phyloP scores from a whole-genome alignment of 2,888 invertebrate genomes.

The Eupsilia transversa region DNA sequence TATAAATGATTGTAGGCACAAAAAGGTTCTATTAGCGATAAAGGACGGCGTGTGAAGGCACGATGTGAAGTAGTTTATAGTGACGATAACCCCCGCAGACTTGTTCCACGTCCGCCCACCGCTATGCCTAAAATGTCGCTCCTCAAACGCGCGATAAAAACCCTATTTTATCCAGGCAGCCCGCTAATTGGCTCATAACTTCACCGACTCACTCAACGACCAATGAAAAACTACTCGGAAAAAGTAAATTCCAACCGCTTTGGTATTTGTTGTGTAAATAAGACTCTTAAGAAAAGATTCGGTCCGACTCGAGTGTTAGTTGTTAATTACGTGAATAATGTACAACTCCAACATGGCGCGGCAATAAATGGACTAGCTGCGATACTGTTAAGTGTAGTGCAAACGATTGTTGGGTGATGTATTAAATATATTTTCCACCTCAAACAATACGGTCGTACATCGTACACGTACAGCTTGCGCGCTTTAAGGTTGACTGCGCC shows the following conservation, averaged over 20 bases:
- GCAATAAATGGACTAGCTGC: constrained; percentile 30
- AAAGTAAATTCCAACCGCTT: constrained; percentile 58
- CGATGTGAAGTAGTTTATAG: constrained; percentile 62
- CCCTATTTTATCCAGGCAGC: constrained; percentile 66
- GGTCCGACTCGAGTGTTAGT: constrained; percentile 40
- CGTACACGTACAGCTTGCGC: constrained; percentile 57
- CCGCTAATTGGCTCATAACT: constrained; percentile 78
- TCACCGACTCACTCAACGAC: constrained; percentile 61
- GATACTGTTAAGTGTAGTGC: constrained; percentile 20
- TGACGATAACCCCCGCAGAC: constrained; percentile 61
- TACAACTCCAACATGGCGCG: constrained; percentile 27
- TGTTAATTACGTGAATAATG: constrained; percentile 58
- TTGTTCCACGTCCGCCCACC: constrained; percentile 49
- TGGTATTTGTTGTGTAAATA: constrained; percentile 61
- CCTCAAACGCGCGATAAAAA: constrained; percentile 67
- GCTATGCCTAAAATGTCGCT: constrained; percentile 62
- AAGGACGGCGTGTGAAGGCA: constrained; percentile 57
- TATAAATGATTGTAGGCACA: constrained; percentile 50
- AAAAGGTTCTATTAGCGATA: constrained; percentile 38
- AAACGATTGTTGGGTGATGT: constrained; percentile 18
- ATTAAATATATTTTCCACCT: constrained; percentile 39
- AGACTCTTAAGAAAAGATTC: constrained; percentile 55
- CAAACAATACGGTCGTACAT: constrained; percentile 70
- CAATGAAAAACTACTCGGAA: constrained; percentile 65
- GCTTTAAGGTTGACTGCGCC: constrained; percentile 73